Base-by-base conservation (phyloP, 2,888 invertebrate genomes). In the Lasioglossum morio region DNA sequence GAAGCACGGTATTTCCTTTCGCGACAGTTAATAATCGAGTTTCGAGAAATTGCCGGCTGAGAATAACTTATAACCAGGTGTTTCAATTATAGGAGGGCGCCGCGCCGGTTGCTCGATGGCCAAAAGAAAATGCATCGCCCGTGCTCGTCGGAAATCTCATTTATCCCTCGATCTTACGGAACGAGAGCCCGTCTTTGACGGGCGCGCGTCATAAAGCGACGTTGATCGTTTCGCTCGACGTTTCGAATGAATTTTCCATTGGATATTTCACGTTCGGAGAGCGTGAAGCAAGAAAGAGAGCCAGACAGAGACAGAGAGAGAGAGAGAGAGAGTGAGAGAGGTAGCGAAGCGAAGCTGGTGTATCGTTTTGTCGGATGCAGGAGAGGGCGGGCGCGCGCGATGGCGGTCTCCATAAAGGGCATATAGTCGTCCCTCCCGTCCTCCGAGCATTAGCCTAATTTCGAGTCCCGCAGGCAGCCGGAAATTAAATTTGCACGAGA, bases 401-500 rank as follows among this genome's bases (percentile, higher is more conserved):
- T 53, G 74, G 48, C 63, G 74, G 74, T 53, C 74, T 79, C 74
- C 70, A 57, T 72, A 70, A 70, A 48, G 70, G 70, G 48, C 69
- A 37, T 53, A 69, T 69, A 53, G 77, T 63, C 72, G 46, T 60
- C 40, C 82, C 77, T 37, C 70, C 72, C 74, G 77, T 63, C 75
- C 74, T 78, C 69, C 48, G 48, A 53, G 87, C 84, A 82, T 82
- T 87, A 87, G 73, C 87, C 90, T 85, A 92, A 92, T 91, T 92
- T 89, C 80, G 75, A 80, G 79, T 70, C 76, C 57, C 85, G 72
- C 77, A 63, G 72, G 85, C 73, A 86, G 85, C 73, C 77, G 78
- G 86, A 84, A 90, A 91, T 91, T 91, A 91, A 91, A 91, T 91
- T 91, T 91, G 86, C 91, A 91, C 84, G 87, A 92, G 87, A 84